phyloP scores from a whole-genome alignment of 1,140 invertebrate species.

The Papilio polyxenes region DNA sequence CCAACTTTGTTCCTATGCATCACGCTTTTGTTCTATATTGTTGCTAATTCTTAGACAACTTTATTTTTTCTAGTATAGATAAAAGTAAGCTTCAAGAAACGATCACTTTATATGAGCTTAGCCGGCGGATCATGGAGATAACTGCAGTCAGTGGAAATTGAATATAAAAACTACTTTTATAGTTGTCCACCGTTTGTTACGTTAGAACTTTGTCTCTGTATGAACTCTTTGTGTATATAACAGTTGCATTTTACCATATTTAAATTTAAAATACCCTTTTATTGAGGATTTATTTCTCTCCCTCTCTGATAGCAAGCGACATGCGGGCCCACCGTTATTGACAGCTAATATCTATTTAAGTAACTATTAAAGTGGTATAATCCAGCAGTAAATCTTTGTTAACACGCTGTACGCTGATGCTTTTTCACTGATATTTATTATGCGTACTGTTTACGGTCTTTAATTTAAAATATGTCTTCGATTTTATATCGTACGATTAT shows the following conservation, averaged over 20 bases:
- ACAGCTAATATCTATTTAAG: conserved; percentile 70
- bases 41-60: background rate
- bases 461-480: conserved; percentile 50
- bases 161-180: background rate
- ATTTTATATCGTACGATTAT: conserved; percentile 48
- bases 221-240: background rate
- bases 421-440: conserved; percentile 72
- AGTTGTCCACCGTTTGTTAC: too few relatives aligned
- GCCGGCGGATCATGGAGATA: too few relatives aligned
- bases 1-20: conserved; percentile 13
- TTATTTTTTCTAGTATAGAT: background rate
- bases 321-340: conserved; percentile 70
- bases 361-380: conserved; percentile 61
- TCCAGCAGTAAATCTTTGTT: conserved; percentile 71
- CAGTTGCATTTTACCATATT: conserved; percentile 43
- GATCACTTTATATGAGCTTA: too few relatives aligned
- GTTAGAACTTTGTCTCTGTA: background rate
- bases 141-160: background rate
- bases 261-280: conserved; percentile 46
- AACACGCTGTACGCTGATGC: conserved; percentile 55
- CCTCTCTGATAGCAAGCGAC: conserved; percentile 35
- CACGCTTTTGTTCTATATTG: background rate
- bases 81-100: too few relatives aligned
- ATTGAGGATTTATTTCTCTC: conserved; percentile 19
- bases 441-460: conserved; percentile 64